These are phyloP conservation scores for Diplosoma virens DNA, from an alignment of 23 tunicate genomes.

Conservation along the genomic window DNA sequence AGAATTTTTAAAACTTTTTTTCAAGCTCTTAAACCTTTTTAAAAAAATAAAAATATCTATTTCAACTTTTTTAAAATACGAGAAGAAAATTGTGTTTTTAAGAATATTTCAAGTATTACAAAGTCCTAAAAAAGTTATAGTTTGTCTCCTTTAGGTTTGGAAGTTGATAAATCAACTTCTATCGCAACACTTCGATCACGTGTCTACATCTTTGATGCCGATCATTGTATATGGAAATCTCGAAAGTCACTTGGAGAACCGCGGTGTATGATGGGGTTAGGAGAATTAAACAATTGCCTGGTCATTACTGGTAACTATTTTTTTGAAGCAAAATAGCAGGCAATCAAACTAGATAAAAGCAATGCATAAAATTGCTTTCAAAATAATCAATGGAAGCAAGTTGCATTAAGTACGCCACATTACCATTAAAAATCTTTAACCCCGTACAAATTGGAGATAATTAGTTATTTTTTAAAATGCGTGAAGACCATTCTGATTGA, in stretches of 20 bases:
- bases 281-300: conserved; percentile 43
- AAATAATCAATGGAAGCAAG: too few species aligned
- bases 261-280: conserved; percentile 77
- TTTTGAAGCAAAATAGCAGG: not conserved
- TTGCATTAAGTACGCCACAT: too few species aligned
- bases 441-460: too few species aligned
- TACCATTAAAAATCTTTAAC: too few species aligned
- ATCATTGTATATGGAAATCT: conserved; percentile 37
- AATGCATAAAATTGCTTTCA: too few species aligned
- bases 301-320: conserved; percentile 55
- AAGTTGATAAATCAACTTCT: conserved; percentile 33
- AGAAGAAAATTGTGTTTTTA: not conserved
- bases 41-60: too few species aligned
- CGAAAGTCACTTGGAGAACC: conserved; percentile 48
- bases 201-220: conserved; percentile 43
- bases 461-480: too few species aligned
- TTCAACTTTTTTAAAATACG: not conserved
- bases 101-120: not conserved
- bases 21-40: too few species aligned
- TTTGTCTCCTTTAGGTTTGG: conserved; percentile 39
- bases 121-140: too few species aligned
- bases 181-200: conserved; percentile 37
- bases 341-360: too few species aligned
- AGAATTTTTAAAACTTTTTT: too few species aligned
- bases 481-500: too few species aligned